Percentiles rank a stretch among this genome's conserved stretches.
These are phyloP conservation scores for Albula goreensis DNA, from an alignment of 2,113 vertebrate genomes.

Conservation along the genomic window DNA sequence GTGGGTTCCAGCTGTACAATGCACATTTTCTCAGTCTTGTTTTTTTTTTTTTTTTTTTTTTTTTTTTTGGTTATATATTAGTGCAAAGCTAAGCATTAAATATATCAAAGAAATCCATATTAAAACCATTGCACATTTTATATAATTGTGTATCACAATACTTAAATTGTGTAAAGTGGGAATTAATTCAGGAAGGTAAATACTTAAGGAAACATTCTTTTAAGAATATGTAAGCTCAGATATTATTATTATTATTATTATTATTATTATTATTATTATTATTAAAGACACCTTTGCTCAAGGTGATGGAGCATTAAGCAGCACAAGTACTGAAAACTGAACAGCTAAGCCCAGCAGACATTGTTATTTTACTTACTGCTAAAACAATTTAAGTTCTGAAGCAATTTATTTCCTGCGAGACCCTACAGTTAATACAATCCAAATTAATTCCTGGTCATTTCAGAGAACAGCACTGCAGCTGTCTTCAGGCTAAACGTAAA, in stretches of 20 bases:
- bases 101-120: no score
- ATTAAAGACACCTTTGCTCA: background rate
- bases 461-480: background rate
- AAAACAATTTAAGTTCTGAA: background rate
- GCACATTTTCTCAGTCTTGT: background rate
- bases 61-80: background rate
- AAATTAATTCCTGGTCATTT: background rate
- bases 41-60: background rate
- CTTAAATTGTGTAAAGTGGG: no score
- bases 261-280: background rate
- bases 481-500: background rate
- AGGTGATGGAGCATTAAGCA: background rate
- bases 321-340: background rate
- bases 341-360: background rate
- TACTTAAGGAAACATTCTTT: background rate
- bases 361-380: background rate
- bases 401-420: background rate
- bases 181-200: background rate
- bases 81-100: background rate
- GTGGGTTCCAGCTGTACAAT: no score
- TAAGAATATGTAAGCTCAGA: background rate
- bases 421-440: background rate
- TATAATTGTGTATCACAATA: no score
- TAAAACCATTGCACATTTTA: no score
- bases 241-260: background rate